Base-by-base conservation (phyloP, 2,888 invertebrate species). In the Pomacea canaliculata region DNA sequence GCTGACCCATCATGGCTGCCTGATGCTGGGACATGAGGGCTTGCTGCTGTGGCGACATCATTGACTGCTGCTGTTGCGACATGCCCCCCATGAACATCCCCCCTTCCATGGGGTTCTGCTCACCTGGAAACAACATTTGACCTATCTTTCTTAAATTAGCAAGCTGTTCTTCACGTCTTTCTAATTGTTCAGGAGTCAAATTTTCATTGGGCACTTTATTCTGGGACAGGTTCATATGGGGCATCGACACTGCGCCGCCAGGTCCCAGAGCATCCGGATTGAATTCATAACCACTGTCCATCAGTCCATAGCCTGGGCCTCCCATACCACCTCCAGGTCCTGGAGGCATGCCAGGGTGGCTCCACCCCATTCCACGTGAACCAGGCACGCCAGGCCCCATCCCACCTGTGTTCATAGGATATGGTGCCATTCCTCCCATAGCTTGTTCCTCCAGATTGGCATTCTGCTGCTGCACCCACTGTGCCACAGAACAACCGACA, bases 181-280 rank as follows among this genome's bases (percentile, higher is more conserved):
- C 96, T 76, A 97, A 93, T 91, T 98, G 98, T 90, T 98, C 97
- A 60, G 98, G 97, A 74, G 98, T 98, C 85, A 98, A 92, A 92
- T 97, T 97, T 92, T 98, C 98, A 92, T 91, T 88, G 12, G 90
- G 89, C 66, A 89, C 89, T 85, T 89, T 89, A 79, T 83, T 89
- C 73, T 89, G 88, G 71, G 86, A 84, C 75, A 89, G 80, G 79
- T 88, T 87, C 68, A 82, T 78, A 49, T 71, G 77, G 16, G 65
- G 74, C 73, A 75, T 67, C 48, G 65, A 78, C 74, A 73, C 74
- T 49, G 70, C 66, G 73, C 79, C 75, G 49, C 76, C 77, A 27
- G 71, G 78, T 62, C 74, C 74, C 62, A 74, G 60, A 12, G 74
- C 74, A 16, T 74, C 74, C 7, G 74, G 74, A 67, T 74, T 74